phyloP scores from a whole-genome alignment of 2,113 vertebrate genomes.

The Equus przewalskii region DNA sequence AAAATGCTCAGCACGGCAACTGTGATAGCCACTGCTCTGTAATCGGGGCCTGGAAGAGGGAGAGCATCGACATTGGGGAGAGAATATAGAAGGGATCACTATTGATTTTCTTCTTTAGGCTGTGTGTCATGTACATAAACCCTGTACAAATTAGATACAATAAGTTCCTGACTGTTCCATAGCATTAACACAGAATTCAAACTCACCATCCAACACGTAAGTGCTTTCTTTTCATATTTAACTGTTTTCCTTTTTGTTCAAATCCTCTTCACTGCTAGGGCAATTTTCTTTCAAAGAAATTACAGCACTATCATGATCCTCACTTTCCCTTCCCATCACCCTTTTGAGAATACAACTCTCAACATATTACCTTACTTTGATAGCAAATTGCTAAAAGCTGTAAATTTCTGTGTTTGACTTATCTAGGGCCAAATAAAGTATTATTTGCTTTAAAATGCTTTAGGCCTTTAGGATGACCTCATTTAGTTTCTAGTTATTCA shows the following conservation, averaged over 20 bases:
- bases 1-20: constrained; percentile 89
- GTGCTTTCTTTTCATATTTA: neutral
- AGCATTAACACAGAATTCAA: constrained; percentile 49
- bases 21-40: constrained; percentile 87
- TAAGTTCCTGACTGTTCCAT: neutral
- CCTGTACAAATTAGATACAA: neutral
- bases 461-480: neutral
- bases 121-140: neutral
- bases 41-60: constrained; percentile 87
- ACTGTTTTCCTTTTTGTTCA: constrained; percentile 56
- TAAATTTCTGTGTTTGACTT: constrained; percentile 47
- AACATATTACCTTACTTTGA: neutral
- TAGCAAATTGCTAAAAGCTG: constrained; percentile 45
- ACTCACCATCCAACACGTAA: neutral
- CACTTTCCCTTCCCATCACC: neutral
- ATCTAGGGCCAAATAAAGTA: neutral
- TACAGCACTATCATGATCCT: neutral
- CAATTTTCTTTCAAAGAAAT: constrained; percentile 65
- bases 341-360: neutral
- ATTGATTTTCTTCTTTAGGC: neutral
- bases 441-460: constrained; percentile 34
- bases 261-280: constrained; percentile 6
- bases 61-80: neutral
- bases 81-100: neutral
- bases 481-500: neutral